Base-by-base conservation (phyloP, 2,888 invertebrate species). In the Camponotus fellah region DNA sequence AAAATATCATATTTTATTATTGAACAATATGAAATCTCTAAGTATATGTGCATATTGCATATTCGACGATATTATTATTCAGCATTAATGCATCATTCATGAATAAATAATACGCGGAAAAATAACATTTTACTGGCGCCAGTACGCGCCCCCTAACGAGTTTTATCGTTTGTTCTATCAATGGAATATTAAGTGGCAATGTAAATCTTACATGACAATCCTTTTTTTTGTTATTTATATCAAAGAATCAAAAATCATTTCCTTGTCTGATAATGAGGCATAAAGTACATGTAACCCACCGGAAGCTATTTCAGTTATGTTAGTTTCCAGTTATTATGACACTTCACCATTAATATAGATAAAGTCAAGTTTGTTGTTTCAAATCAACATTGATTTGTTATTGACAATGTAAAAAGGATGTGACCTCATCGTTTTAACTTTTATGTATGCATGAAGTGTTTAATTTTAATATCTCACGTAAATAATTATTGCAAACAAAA, bases 291-390 rank as follows among this genome's bases (percentile, higher is more conserved):
- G 9, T 26, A 9, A 10, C 10, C 26, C 26, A 37, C 40, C 56
- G 53, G 43, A 77, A 80, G 46, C 60, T 62, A 71, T 62, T 49
- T 2, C 21, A 46, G 34, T 79, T 53, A 53, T 53, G 53, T 53
- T 71, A 71, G n/a, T 80, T 60, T 43, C 56, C n/a, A n/a, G n/a
- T n/a, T n/a, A 26, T 71, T 79, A 71, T 17, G 37, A 65, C 14
- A 34, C 58, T 9, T 49, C n/a, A 69, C 43, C 68, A 71, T 60
- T 46, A 80, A 69, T 6, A 2, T 21, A 46, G 34, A 72, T 72
- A 46, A 71, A 43, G 12, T 79, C 60, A 58, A 34, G 9, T 34
- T 26, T 34, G 12, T 34, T 46, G 26, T 49, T 71, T 71, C 46
- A 72, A 71, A 62, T 9, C 37, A 60, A 37, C 17, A 62, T 62